Base-by-base conservation (phyloP, 2,888 invertebrate genomes). In the Pelosia muscerda region DNA sequence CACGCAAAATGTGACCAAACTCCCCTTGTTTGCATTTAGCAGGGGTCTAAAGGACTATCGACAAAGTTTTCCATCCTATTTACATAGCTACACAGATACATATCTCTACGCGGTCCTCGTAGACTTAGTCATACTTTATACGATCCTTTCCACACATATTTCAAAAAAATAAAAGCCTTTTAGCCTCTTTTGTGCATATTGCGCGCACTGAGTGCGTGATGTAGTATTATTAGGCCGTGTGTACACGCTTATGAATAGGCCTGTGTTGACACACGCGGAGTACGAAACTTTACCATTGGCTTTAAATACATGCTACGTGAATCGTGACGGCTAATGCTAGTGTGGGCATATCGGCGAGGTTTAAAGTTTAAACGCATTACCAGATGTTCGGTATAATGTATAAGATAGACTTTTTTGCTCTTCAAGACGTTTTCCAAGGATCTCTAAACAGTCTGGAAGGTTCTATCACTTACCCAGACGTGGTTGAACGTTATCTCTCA, bases 11-110 rank as follows among this genome's bases (percentile, higher is more conserved):
- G 64, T 70, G 54, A 57, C 69, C 69, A 53, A 60, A 67, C 66
- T 66, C 54, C 77, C 77, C 75, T 60, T 78, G 61, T 78, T 81
- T 75, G 54, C 62, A 25, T 42, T 65, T 13, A n/a, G 22, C 13
- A 53, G 22, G 49, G n/a, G 49, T 49, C 19, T 49, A 49, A n/a
- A 49, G 49, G 49, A 9, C 49, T 49, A 9, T 9, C 49, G n/a
- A 49, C n/a, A 3, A 49, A 49, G n/a, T 42, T 42, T 42, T 19
- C 5, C 19, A 19, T 42, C 42, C 19, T 49, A n/a, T 49, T 49
- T 49, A 49, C n/a, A 49, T 49, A 49, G n/a, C 49, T n/a, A 49
- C 49, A 49, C 9, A 49, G 49, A 49, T 49, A 49, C 49, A 49
- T 49, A 49, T 49, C 49, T 49, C 8, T 49, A n/a, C n/a, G n/a